Conservation (phyloP, 2,113 vertebrate genomes). For the Chunga burmeisteri region DNA sequence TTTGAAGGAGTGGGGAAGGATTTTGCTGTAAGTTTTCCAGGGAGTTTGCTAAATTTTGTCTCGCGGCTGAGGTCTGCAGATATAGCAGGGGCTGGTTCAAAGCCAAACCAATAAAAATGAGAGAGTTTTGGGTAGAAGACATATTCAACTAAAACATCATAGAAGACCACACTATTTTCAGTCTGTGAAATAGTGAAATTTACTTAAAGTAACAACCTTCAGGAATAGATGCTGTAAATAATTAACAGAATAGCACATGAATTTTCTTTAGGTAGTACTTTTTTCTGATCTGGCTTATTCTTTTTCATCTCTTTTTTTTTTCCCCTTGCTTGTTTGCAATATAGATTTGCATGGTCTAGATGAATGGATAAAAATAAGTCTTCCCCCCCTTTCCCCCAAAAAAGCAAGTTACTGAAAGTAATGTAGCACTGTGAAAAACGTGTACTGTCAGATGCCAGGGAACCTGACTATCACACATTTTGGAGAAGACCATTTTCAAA, state of each 20-base stretch:
- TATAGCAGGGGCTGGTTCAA: background rate
- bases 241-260: background rate
- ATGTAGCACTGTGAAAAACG: background rate
- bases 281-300: background rate
- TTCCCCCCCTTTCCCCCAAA: background rate
- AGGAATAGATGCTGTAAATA: background rate
- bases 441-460: background rate
- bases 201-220: background rate
- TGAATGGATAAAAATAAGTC: background rate
- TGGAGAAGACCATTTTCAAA: background rate
- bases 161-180: background rate
- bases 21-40: background rate
- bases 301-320: background rate
- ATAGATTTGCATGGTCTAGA: background rate
- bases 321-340: background rate
- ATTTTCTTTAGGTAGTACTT: background rate
- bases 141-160: background rate
- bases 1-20: background rate
- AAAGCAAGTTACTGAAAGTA: background rate
- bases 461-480: constrained; percentile 9
- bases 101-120: constrained; percentile 31
- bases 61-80: background rate
- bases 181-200: background rate
- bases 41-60: background rate
- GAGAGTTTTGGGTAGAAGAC: background rate